Evolutionary conservation across 1,140 invertebrate genomes (phyloP), one percentile per base, ranked within the genome.

Genomic region (Amphibalanus amphitrite): DNA sequence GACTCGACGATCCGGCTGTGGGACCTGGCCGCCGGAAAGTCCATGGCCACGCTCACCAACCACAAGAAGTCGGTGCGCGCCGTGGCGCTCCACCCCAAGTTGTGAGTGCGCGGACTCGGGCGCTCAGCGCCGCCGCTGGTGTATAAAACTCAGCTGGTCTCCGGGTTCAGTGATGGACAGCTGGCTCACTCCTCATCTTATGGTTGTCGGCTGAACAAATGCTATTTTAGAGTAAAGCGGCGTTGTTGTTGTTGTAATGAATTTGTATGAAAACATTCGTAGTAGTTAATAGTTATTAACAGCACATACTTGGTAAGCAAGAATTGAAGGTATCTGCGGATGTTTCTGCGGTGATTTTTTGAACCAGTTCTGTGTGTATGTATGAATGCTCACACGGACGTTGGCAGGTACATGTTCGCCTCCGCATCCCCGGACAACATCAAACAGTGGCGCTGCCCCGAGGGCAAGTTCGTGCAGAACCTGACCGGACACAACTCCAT

Each of bases 391-490:
- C 76, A 88, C 87, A 72, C 15, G 4, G 33, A 38, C 15, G 33
- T 38, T 38, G 4, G 4, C 33, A 38, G 33, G 33, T 91, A 97
- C 79, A 97, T 95, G 84, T 98, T 99, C 81, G 96, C 93, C 0
- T 97, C 94, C 3, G 97, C 92, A 0, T 97, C 95, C 0, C 93
- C 97, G 0, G 97, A 99, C 79, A 98, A 99, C 79, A 95, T 99
- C 71, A 99, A 99, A 80, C 93, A 99, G 79, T 99, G 97, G 97
- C 95, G 92, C 79, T 97, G 95, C 80, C 96, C 95, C 0, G 94
- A 99, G 78, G 97, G 97, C 3, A 93, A 95, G 78, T 99, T 99
- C 78, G 89, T 99, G 72, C 96, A 99, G 80, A 99, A 99, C 82
- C 82, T 99, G 64, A 89, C 90, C 0, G 97, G 97, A 0, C 97